phyloP scores from a whole-genome alignment of 1,140 invertebrate genomes.

The Sycobia sp. region DNA sequence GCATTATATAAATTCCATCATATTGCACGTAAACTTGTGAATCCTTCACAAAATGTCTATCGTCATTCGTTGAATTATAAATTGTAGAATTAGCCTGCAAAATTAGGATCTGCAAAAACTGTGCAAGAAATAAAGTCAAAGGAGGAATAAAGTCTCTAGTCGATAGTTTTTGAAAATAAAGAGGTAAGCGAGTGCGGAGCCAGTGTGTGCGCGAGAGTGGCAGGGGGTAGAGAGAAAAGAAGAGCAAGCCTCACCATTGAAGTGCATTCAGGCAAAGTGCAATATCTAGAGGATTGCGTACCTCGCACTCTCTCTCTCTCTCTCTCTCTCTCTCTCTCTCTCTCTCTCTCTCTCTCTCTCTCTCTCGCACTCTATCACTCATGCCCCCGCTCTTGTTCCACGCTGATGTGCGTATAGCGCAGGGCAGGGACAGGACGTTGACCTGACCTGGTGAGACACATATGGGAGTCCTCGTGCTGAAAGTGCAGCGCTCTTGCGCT shows the following conservation, averaged over 20 bases:
- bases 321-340: conserved; percentile 25
- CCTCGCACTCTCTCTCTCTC: conserved; percentile 34
- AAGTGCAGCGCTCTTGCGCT: background rate
- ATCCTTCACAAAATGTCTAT: too few relatives aligned
- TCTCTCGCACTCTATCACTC: too few relatives aligned
- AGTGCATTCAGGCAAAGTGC: conserved; percentile 49
- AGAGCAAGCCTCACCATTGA: conserved; percentile 19
- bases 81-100: too few relatives aligned
- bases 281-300: conserved; percentile 52
- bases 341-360: too few relatives aligned
- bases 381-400: conserved; percentile 3
- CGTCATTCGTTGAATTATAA: too few relatives aligned
- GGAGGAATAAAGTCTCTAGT: too few relatives aligned
- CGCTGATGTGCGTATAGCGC: conserved; percentile 10
- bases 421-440: conserved; percentile 52
- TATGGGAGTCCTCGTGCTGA: conserved; percentile 55
- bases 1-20: too few relatives aligned
- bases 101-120: too few relatives aligned
- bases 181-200: background rate
- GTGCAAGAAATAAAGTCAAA: too few relatives aligned
- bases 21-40: too few relatives aligned
- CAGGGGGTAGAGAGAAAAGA: conserved; percentile 1
- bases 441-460: conserved; percentile 64
- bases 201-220: background rate
- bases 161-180: background rate